phyloP scores from a whole-genome alignment of 2,888 invertebrate species.

The Argyresthia albistria region DNA sequence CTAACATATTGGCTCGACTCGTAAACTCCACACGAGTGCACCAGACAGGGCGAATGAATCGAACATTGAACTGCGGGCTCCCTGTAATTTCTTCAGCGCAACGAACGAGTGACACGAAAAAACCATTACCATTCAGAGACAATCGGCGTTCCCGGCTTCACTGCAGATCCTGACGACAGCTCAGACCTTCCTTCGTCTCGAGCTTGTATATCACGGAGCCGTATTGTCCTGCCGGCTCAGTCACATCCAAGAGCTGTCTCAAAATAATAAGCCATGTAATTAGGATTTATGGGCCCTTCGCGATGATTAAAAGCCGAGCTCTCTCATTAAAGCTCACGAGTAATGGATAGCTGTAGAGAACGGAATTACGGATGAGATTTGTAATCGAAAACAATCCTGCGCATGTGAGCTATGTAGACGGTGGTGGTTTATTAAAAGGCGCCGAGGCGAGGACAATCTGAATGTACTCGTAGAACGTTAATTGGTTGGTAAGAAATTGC shows the following conservation, averaged over 20 bases:
- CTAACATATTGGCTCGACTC: too few relatives aligned
- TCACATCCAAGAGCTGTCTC: constrained; percentile 39
- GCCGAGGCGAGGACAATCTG: not conserved
- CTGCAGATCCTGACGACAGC: constrained; percentile 1
- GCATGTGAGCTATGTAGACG: constrained; percentile 12
- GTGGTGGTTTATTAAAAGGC: not conserved
- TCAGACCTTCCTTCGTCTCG: constrained; percentile 9
- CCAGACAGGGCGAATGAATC: not conserved
- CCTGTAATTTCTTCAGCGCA: not conserved
- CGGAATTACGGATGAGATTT: constrained; percentile 32
- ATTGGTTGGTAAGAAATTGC: constrained; percentile 7
- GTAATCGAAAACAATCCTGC: constrained; percentile 18
- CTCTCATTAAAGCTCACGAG: constrained; percentile 36
- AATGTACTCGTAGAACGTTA: constrained; percentile 6
- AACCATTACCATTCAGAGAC: constrained; percentile 4
- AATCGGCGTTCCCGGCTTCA: constrained; percentile 1
- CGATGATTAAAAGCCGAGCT: constrained; percentile 48
- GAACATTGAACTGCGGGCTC: not conserved
- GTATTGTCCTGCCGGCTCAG: constrained; percentile 46
- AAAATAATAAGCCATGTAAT: constrained; percentile 65
- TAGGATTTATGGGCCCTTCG: constrained; percentile 58
- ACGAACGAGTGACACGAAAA: constrained; percentile 2
- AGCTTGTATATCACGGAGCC: constrained; percentile 30
- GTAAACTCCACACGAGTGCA: too few relatives aligned
- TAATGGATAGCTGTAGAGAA: constrained; percentile 32